Evolutionary conservation across 2,888 invertebrate species (phyloP), one percentile per base, ranked within the genome.

Genomic region (Sminthurides aquaticus): DNA sequence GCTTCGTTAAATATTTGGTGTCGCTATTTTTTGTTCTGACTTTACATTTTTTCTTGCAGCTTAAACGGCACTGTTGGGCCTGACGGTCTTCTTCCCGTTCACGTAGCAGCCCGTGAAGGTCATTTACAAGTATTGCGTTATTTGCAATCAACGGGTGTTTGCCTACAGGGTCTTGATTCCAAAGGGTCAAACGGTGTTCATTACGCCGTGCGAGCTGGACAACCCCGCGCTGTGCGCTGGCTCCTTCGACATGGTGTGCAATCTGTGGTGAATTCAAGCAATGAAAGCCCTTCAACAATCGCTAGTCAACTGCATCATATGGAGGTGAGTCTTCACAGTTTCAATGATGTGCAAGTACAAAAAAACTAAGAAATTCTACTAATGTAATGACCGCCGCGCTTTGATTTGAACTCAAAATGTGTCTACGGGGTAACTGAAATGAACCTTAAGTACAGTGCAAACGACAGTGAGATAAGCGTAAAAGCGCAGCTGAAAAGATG

Each of bases 251-350:
- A 91, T 75, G 91, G 91, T 0, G 91, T 91, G 27, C 83, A 87
- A 71, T 82, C 92, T 25, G 86, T 88, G 20, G 81, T 90, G 69
- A 93, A 93, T 79, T 87, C 91, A 76, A 89, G 88, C 75, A 91
- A 92, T 66, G 91, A 92, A 79, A 91, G 90, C 76, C 91, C 93
- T 2, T 88, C 93, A 71, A 91, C 92, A 77, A 91, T 91, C 78
- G 93, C 93, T 0, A 91, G 91, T 8, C 91, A 93, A 77, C 90
- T 91, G 77, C 90, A 91, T 77, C 91, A 92, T 77, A 85, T 89
- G 72, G 90, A 92, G 85, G 91, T 91, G 78, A 59, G 29, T 63
- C 5, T 20, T 52, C 18, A 8, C 43, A n/a, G n/a, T n/a, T n/a
- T n/a, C n/a, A n/a, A n/a, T n/a, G n/a, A n/a, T n/a, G n/a, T n/a